Evolutionary conservation across 1,140 invertebrate genomes (phyloP).

Genomic region (Steinernema khuongi): DNA sequence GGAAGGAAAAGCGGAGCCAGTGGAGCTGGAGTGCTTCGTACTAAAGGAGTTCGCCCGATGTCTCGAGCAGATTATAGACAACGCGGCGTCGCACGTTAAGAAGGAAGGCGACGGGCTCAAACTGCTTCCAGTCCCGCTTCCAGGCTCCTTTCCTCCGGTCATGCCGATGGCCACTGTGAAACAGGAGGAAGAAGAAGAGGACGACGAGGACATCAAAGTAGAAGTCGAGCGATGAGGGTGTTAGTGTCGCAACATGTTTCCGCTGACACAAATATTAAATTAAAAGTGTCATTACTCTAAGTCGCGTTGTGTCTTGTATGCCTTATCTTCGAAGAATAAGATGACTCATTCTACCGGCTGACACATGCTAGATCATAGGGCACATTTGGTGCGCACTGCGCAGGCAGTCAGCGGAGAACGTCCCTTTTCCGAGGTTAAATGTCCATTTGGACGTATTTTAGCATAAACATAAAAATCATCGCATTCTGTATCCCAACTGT

Average conservation of each 20-base stretch:
- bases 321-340: too few species aligned
- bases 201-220: not conserved
- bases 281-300: not conserved
- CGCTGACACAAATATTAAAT: too few species aligned
- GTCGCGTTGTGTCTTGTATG: too few species aligned
- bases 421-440: too few species aligned
- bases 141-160: conserved; percentile 4
- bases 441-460: too few species aligned
- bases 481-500: too few species aligned
- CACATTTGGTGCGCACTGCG: too few species aligned
- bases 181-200: not conserved
- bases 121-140: not conserved
- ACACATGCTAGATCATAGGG: too few species aligned
- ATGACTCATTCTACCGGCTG: too few species aligned
- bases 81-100: conserved; percentile 25
- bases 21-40: conserved; percentile 70
- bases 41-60: conserved; percentile 91
- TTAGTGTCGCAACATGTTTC: not conserved
- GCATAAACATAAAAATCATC: too few species aligned
- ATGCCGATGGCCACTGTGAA: too few species aligned
- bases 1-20: conserved; percentile 8
- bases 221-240: conserved; percentile 1
- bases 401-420: too few species aligned
- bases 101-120: not conserved
- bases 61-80: conserved; percentile 79